These are phyloP conservation scores for Xerus rutilus DNA, from an alignment of 2,797 vertebrate species.

Conservation along the genomic window DNA sequence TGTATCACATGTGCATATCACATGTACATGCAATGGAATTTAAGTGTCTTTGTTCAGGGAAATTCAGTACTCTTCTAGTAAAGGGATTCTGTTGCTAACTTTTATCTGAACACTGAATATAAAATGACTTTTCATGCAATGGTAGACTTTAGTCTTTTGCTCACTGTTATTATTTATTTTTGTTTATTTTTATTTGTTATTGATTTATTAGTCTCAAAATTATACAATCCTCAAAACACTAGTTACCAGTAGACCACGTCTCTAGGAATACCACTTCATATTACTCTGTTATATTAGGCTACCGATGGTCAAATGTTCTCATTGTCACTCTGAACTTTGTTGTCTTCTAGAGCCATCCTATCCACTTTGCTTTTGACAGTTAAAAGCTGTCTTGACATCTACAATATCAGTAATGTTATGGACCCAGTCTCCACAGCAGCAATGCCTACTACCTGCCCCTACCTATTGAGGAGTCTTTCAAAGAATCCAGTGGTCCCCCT, in stretches of 20 bases:
- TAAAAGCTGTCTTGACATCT: background rate
- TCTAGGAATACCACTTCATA: background rate
- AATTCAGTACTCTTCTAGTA: background rate
- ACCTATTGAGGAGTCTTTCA: background rate
- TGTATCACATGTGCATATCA: background rate
- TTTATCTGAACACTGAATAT: background rate
- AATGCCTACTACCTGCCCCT: background rate
- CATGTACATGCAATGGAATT: background rate
- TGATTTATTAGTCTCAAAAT: background rate
- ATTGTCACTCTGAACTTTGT: background rate
- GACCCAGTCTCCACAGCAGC: background rate
- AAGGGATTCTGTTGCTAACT: background rate
- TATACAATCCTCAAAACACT: background rate
- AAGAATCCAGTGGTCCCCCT: background rate
- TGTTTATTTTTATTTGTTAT: background rate
- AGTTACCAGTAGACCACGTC: background rate
- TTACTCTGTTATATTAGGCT: background rate
- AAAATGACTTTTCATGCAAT: background rate
- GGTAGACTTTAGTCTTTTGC: background rate
- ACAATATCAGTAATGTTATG: background rate
- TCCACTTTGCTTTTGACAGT: background rate
- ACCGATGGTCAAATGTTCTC: background rate
- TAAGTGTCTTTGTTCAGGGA: background rate
- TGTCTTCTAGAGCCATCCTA: background rate
- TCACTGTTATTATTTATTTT: background rate